A percentile compares a stretch with the other conserved stretches of the same genome.
Evolutionary conservation across 2,888 invertebrate species (phyloP).

Genomic region (Ethmia dodecea): DNA sequence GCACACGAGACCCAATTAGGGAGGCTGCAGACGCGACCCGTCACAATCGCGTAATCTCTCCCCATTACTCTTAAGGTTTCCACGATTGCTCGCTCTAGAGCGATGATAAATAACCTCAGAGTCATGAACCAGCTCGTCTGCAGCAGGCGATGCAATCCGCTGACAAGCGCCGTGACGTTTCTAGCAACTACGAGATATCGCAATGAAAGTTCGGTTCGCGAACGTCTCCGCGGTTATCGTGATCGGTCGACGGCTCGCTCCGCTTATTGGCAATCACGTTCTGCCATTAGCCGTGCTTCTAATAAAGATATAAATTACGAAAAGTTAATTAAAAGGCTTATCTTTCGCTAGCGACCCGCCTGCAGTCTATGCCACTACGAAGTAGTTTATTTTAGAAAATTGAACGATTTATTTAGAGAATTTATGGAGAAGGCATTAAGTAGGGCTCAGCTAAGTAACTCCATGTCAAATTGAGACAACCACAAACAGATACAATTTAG

Average conservation of each 20-base stretch:
- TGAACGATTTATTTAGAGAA: conserved; percentile 60
- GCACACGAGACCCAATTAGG: conserved; percentile 19
- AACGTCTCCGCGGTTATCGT: conserved; percentile 39
- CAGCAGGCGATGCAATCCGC: conserved; percentile 23
- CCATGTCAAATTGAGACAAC: no score
- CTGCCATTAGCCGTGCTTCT: conserved; percentile 51
- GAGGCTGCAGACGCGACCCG: conserved; percentile 4
- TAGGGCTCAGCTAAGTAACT: no score
- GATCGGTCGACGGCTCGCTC: conserved; percentile 38
- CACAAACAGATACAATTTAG: no score
- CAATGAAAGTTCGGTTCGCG: conserved; percentile 25
- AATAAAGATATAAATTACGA: conserved; percentile 74
- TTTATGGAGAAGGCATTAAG: no score
- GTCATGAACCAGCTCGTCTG: conserved; percentile 26
- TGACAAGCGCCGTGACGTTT: conserved; percentile 40
- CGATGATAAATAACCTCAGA: conserved; percentile 31
- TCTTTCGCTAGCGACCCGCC: conserved; percentile 40
- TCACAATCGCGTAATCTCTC: conserved; percentile 15
- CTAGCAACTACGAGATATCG: conserved; percentile 38
- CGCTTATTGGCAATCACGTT: conserved; percentile 57
- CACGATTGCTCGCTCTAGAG: conserved; percentile 22
- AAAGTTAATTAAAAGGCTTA: conserved; percentile 73
- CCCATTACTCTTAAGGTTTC: conserved; percentile 6
- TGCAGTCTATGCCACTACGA: conserved; percentile 29
- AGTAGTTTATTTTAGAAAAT: conserved; percentile 48